phyloP scores from a whole-genome alignment of 2,888 invertebrate genomes.

The Rhabditoides inermis region DNA sequence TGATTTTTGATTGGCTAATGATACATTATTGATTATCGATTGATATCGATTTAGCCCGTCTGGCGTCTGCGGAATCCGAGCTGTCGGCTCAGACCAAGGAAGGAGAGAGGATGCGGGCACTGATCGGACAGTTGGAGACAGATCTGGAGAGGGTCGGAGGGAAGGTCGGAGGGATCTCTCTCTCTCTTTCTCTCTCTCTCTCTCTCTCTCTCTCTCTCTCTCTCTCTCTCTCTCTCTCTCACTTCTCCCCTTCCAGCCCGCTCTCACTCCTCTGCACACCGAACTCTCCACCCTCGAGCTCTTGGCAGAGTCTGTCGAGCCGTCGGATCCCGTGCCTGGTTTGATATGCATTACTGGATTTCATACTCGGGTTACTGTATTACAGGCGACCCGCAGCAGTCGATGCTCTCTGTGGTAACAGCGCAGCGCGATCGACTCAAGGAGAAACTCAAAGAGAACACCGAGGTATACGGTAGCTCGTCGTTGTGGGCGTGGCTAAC shows the following conservation, averaged over 20 bases:
- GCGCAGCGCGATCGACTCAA: constrained; percentile 58
- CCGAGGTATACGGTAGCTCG: no score
- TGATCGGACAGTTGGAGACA: constrained; percentile 20
- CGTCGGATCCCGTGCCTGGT: background rate
- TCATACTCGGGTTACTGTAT: background rate
- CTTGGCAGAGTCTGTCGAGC: background rate
- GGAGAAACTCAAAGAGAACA: constrained; percentile 20
- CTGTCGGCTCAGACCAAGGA: constrained; percentile 6
- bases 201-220: background rate
- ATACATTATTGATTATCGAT: no score
- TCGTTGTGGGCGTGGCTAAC: no score
- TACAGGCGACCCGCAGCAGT: no score
- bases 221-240: background rate
- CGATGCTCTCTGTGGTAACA: constrained; percentile 54
- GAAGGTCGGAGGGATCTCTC: background rate
- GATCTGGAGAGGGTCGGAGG: constrained; percentile 17
- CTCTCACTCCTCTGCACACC: no score
- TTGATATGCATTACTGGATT: background rate
- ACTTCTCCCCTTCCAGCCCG: background rate
- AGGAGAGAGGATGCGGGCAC: constrained; percentile 10
- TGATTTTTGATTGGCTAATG: no score
- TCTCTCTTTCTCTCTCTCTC: background rate
- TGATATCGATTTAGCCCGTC: no score
- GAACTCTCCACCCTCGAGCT: background rate
- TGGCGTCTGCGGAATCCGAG: constrained; percentile 8